Base-by-base conservation (phyloP, 2,888 invertebrate genomes). In the Phragmatobia fuliginosa region DNA sequence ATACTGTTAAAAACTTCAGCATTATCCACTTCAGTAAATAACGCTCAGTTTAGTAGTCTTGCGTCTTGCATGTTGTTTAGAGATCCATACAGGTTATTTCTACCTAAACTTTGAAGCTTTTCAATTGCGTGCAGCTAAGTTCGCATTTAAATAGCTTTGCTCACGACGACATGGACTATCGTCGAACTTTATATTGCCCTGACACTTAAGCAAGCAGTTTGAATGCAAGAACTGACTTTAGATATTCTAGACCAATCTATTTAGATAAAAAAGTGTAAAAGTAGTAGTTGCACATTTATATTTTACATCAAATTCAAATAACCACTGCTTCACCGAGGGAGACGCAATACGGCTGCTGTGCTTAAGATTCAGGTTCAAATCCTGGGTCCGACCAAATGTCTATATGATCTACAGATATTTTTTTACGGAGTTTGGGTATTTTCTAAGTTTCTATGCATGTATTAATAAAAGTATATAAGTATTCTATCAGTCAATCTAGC, bases 61-160 rank as follows among this genome's bases (percentile, higher is more conserved):
- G 41, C 36, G 58, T n/a, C 25, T 21, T 21, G 41, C 36, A 33
- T 59, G 41, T 59, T 71, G 52, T 66, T 62, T 31, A 72, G 66
- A 70, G 58, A 70, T 67, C 36, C 21, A 62, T 49, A 56, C 61
- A 68, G 64, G 70, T 73, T 71, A 70, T 38, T 32, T 62, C 45
- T 36, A 66, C 59, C 68, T 60, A 66, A 70, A 80, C 64, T 75
- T 76, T 31, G 62, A 58, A 36, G 69, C 59, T 71, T 65, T 79
- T 72, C 61, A 72, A 72, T 71, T 71, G 66, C 66, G 41, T 63
- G 64, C 64, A 74, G 69, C 59, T 65, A 63, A 70, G 60, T 72
- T 62, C 49, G 60, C 66, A 68, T 70, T 68, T 71, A 71, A 74
- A 70, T 65, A 59, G 66, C 66, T 61, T 63, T 63, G 70, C 45